Conservation (phyloP, 2,113 vertebrate genomes). For the Rhinopomastus cyanomelas region DNA sequence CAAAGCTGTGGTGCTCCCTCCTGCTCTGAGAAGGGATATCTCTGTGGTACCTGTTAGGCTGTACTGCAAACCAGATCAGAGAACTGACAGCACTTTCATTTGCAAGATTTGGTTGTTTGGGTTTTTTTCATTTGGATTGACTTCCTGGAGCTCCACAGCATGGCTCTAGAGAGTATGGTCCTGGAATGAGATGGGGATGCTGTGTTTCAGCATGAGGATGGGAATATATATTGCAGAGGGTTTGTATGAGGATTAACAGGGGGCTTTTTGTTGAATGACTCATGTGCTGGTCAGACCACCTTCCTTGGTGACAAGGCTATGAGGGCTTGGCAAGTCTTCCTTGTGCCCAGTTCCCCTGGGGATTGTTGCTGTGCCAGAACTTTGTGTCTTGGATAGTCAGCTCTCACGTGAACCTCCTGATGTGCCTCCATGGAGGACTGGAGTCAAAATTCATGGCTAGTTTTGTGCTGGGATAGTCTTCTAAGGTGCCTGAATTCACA, state of each 20-base stretch:
- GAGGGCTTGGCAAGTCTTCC: background rate
- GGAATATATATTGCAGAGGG: background rate
- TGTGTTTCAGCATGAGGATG: background rate
- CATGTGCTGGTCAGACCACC: background rate
- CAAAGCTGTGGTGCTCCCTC: background rate
- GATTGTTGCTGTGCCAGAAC: background rate
- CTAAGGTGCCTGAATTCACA: rapidly evolving
- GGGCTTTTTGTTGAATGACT: background rate
- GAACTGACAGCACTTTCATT: background rate
- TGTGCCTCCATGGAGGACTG: background rate
- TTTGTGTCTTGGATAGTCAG: background rate
- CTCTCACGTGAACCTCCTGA: background rate
- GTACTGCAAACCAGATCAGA: rapidly evolving
- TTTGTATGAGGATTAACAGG: background rate
- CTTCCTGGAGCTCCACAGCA: background rate
- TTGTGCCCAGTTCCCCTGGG: background rate
- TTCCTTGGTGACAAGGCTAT: background rate
- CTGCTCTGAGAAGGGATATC: background rate
- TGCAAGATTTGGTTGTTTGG: background rate
- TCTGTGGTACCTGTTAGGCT: rapidly evolving
- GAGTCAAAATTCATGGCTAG: background rate
- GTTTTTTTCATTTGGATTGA: background rate
- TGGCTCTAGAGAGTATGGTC: rapidly evolving
- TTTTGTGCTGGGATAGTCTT: background rate
- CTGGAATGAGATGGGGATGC: background rate